Evolutionary conservation across 2,113 vertebrate species (phyloP), one percentile per base, ranked within the genome.

Genomic region (Xyrauchen texanus): DNA sequence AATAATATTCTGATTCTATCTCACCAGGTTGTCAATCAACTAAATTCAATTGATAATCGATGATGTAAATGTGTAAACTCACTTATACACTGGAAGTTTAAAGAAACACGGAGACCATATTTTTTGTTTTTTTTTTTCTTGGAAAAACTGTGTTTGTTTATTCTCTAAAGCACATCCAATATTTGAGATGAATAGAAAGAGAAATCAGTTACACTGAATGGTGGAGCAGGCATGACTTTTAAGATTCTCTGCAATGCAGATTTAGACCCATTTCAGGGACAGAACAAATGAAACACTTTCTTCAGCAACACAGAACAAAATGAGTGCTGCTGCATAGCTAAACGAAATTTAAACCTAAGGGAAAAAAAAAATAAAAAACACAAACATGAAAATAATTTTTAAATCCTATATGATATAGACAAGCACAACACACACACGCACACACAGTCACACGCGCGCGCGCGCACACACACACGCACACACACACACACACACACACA

Each of bases 91-190:
- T 1, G 21, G 15, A 2, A 49, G 8, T 44, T 46, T 12, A 46
- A 60, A 46, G 9, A 4, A 45, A 58, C 53, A 60, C 7, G 42
- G 70, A 52, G 12, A 74, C 15, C 6, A 12, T n/a, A 46, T 3
- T 44, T 12, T 49, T 15, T 2, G 58, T 53, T 60, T 12, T 49
- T 15, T 2, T 65, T 53, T 60, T 66, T 55, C 52, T 52, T 34
- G 21, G 21, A 34, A 76, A 89, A 91, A 91, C 86, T 86, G 85
- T 85, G 86, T 77, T 87, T 82, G 81, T 93, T 93, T 92, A 92
- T 92, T 92, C 89, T 89, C 86, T 91, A 88, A 92, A 89, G 89
- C 87, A 88, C 89, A 92, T 89, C 88, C 88, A 92, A 83, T 92
- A 90, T 55, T 90, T 87, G 88, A 88, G 86, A 90, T 88, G 89